Evolutionary conservation across 2,797 vertebrate species (phyloP).

Genomic region (Chromis chromis): DNA sequence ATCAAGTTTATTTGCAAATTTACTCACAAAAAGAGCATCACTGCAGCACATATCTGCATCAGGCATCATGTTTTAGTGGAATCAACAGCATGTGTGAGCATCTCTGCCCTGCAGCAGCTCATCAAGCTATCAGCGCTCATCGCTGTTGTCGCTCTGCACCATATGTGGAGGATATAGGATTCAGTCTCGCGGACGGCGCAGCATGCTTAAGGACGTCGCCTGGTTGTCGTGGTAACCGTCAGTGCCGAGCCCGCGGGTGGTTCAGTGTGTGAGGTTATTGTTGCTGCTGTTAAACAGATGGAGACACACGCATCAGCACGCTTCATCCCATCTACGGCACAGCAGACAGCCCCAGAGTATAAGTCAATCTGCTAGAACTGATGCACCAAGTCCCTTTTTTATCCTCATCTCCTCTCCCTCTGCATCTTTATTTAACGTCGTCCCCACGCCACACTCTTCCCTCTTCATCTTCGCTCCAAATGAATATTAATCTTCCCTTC

Average conservation of each 20-base stretch:
- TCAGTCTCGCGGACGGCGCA: neutral
- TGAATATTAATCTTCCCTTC: slow-evolving; percentile 9
- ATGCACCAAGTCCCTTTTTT: neutral
- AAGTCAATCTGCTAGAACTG: neutral
- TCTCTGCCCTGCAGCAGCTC: neutral
- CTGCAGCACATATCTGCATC: too few species aligned
- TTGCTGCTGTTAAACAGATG: slow-evolving; percentile 51
- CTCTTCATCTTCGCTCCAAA: neutral
- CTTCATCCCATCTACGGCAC: slow-evolving; percentile 13
- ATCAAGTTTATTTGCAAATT: too few species aligned
- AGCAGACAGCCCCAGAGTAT: neutral
- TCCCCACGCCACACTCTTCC: neutral
- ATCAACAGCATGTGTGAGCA: too few species aligned
- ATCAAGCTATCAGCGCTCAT: neutral
- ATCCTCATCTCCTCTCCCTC: neutral
- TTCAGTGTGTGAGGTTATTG: slow-evolving; percentile 29
- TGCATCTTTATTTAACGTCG: slow-evolving; percentile 12
- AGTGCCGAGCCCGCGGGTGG: slow-evolving; percentile 12
- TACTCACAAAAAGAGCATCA: too few species aligned
- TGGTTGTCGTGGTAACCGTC: slow-evolving; percentile 59
- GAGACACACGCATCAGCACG: slow-evolving; percentile 23
- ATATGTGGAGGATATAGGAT: slow-evolving; percentile 14
- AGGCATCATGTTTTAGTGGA: too few species aligned
- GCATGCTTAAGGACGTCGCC: slow-evolving; percentile 30
- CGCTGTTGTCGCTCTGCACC: neutral